Percentiles rank a stretch among this genome's conserved stretches.
These are phyloP conservation scores for Phataginus tricuspis DNA, from an alignment of 2,797 vertebrate genomes.

Conservation along the genomic window DNA sequence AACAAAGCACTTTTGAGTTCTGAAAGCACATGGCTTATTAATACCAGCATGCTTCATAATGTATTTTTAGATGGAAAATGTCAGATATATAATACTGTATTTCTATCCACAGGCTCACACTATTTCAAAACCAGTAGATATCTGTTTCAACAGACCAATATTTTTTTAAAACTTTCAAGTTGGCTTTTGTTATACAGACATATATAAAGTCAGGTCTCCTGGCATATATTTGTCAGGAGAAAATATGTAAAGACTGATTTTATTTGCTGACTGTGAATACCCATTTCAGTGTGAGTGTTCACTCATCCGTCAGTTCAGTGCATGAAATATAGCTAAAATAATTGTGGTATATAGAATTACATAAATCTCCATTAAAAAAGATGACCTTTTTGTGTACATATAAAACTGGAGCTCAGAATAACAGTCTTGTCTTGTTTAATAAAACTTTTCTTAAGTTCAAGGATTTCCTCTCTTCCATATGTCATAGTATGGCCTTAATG, in stretches of 20 bases:
- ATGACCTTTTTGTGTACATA: constrained; percentile 37
- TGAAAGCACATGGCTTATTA: constrained; percentile 87
- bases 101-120: constrained; percentile 78
- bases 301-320: constrained; percentile 50
- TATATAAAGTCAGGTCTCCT: constrained; percentile 66
- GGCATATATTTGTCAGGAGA: constrained; percentile 57
- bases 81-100: constrained; percentile 82
- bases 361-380: constrained; percentile 56
- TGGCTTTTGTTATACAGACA: constrained; percentile 75
- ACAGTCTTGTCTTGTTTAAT: constrained; percentile 65
- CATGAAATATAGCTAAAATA: constrained; percentile 61
- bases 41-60: constrained; percentile 82
- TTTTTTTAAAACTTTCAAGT: constrained; percentile 75
- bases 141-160: constrained; percentile 77
- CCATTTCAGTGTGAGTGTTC: constrained; percentile 64
- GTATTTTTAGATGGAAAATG: constrained; percentile 85
- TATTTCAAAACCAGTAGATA: constrained; percentile 83
- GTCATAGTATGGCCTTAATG: not conserved
- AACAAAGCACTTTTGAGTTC: constrained; percentile 79
- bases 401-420: constrained; percentile 54
- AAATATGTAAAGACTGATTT: constrained; percentile 69
- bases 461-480: not conserved
- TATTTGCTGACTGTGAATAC: constrained; percentile 50
- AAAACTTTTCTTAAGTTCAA: constrained; percentile 75
- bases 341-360: constrained; percentile 58